Evolutionary conservation across 1,140 invertebrate species (phyloP).

Genomic region (Megalonaias nervosa): DNA sequence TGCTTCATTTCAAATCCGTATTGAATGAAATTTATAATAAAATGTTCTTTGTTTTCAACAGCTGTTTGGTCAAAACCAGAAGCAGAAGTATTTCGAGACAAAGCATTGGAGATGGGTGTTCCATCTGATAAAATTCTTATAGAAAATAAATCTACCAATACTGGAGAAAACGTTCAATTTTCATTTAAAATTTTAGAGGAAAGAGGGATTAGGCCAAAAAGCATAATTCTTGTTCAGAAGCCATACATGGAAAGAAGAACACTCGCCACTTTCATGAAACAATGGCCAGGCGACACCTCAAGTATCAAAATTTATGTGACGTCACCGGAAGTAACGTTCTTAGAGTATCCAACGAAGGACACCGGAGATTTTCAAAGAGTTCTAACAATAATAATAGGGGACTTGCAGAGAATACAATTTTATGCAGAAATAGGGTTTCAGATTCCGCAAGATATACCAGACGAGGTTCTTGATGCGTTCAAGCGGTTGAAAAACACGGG

Average conservation of each 20-base stretch:
- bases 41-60: conserved; percentile 11
- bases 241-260: conserved; percentile 59
- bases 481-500: conserved; percentile 13
- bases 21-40: background rate
- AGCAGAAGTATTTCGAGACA: conserved; percentile 54
- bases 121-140: conserved; percentile 43
- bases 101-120: conserved; percentile 46
- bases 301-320: conserved; percentile 34
- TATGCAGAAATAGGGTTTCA: conserved; percentile 55
- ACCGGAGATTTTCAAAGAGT: conserved; percentile 48
- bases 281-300: conserved; percentile 42
- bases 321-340: conserved; percentile 50
- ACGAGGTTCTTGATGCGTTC: conserved; percentile 47
- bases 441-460: conserved; percentile 48
- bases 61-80: conserved; percentile 52
- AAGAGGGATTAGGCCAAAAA: conserved; percentile 19
- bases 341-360: conserved; percentile 48
- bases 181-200: conserved; percentile 38
- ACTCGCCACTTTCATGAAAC: conserved; percentile 61
- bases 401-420: conserved; percentile 48
- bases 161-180: conserved; percentile 60
- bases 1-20: background rate
- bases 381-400: conserved; percentile 47
- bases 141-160: conserved; percentile 55
- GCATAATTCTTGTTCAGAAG: conserved; percentile 56